Base-by-base conservation (phyloP, 2,888 invertebrate species). In the Hecatera dysodea region DNA sequence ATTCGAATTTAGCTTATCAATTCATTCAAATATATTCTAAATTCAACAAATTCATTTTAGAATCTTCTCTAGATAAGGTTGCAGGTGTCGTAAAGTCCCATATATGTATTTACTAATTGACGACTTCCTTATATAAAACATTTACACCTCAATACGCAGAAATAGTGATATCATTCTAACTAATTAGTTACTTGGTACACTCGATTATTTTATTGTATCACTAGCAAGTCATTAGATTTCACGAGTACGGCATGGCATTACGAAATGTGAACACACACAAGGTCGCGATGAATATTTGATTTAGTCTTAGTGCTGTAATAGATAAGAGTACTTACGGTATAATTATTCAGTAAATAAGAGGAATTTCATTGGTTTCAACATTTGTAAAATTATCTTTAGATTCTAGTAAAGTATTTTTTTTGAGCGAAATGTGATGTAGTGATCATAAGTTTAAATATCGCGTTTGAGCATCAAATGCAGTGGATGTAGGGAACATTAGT, bases 231-330 rank as follows among this genome's bases (percentile, higher is more conserved):
- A 9, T n/a, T 52, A 44, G 15, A 29, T 67, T 56, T 56, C n/a
- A 44, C 33, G 39, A 12, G 15, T 46, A 53, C 53, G 44, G 42
- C 46, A 42, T 24, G 1, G 15, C 39, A 59, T 55, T 42, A 53
- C 12, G 33, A 73, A 48, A 56, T 56, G 1, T 44, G 75, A 75
- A 61, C 50, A 50, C 22, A 7, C n/a, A 52, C 27, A 64, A 56
- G 64, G 64, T 44, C 48, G 12, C 22, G 17, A 33, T 3, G n/a
- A 22, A 29, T 52, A 36, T 65, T 64, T 64, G 22, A 27, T 42
- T 56, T 44, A 44, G 42, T 53, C 5, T 52, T 27, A 36, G 27
- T 53, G 44, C 24, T 24, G 36, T 71, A 42, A n/a, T 9, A 71
- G 72, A 52, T 73, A 64, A 42, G 22, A 42, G 17, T 59, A 29